Evolutionary conservation across 2,797 vertebrate genomes (phyloP).

Genomic region (Crocidura indochinensis): DNA sequence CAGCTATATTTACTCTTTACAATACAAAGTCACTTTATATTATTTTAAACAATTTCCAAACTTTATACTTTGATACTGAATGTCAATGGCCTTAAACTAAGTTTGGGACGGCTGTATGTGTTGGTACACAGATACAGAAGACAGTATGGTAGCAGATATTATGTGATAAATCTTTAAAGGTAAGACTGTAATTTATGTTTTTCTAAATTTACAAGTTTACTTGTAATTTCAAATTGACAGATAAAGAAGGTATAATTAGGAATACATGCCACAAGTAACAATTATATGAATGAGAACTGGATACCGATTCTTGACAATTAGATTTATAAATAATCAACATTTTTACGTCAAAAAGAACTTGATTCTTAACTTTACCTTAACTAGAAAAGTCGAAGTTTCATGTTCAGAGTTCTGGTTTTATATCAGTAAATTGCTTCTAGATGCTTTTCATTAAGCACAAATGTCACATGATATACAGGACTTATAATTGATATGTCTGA

Average conservation of each 20-base stretch:
- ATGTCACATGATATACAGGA: not conserved
- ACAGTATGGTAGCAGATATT: not conserved
- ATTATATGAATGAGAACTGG: not conserved
- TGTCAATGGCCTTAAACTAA: not conserved
- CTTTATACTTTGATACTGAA: not conserved
- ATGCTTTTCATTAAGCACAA: not conserved
- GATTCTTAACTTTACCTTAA: not conserved
- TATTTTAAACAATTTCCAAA: not conserved
- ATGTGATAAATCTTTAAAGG: slow-evolving; percentile 45
- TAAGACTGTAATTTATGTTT: not conserved
- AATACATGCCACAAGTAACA: not conserved
- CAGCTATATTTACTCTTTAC: slow-evolving; percentile 15
- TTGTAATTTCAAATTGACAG: slow-evolving; percentile 31
- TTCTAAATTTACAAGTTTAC: slow-evolving; percentile 30
- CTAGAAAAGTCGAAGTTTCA: not conserved
- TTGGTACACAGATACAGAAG: not conserved
- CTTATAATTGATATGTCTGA: not conserved
- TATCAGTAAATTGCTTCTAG: not conserved
- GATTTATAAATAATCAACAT: not conserved
- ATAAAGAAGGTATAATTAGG: not conserved
- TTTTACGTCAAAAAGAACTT: not conserved
- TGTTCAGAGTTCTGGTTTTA: slow-evolving; percentile 40
- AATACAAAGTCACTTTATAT: not conserved
- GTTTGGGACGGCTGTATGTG: not conserved
- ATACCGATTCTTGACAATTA: not conserved